Evolutionary conservation across 1,140 invertebrate species (phyloP).

Genomic region (Leucophenga varia): DNA sequence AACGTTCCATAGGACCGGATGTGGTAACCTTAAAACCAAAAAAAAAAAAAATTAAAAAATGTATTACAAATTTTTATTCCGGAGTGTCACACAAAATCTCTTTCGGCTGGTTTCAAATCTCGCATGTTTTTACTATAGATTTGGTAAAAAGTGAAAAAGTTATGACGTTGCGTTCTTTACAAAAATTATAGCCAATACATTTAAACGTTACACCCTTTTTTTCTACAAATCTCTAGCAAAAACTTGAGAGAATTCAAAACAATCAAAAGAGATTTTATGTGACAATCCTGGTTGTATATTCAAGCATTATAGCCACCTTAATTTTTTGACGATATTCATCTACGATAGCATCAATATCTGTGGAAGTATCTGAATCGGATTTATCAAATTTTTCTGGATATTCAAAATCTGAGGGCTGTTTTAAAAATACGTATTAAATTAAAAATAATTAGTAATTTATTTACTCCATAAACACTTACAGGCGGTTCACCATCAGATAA

Average conservation of each 20-base stretch:
- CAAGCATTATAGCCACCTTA: constrained; percentile 24
- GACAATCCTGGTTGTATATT: too few relatives aligned
- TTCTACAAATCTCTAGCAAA: too few relatives aligned
- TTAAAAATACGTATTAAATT: not conserved
- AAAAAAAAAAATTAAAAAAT: not conserved
- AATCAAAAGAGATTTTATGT: too few relatives aligned
- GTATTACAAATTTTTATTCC: too few relatives aligned
- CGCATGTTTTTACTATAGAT: too few relatives aligned
- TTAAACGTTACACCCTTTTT: too few relatives aligned
- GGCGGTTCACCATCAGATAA: constrained; percentile 44
- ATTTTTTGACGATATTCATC: constrained; percentile 55
- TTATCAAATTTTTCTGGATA: constrained; percentile 50
- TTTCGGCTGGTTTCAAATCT: too few relatives aligned
- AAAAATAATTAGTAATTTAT: not conserved
- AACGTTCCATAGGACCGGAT: constrained; percentile 47
- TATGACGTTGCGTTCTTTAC: too few relatives aligned
- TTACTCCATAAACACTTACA: constrained; percentile 21
- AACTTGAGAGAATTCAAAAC: too few relatives aligned
- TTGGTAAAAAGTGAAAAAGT: too few relatives aligned
- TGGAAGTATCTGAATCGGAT: constrained; percentile 53
- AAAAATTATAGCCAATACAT: too few relatives aligned
- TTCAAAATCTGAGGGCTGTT: constrained; percentile 48
- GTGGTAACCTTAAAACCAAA: constrained; percentile 39
- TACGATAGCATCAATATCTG: constrained; percentile 55
- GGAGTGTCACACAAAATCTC: not conserved